A percentile compares a stretch with the other conserved stretches of the same genome.
These are phyloP conservation scores for Bombylius major DNA, from an alignment of 2,888 invertebrate species.

Conservation along the genomic window DNA sequence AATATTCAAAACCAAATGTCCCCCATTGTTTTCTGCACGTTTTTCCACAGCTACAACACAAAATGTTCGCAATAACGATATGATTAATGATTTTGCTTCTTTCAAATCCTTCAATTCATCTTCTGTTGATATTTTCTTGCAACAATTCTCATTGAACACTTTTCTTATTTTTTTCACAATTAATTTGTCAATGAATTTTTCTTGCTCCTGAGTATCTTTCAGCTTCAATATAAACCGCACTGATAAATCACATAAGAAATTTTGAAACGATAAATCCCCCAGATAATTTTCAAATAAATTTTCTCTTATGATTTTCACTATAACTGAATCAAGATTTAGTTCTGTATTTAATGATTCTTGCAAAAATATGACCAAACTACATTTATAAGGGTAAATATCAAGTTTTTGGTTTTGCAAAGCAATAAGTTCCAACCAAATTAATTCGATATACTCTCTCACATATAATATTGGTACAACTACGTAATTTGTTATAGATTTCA, in stretches of 20 bases:
- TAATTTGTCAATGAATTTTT: not conserved
- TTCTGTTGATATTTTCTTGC: not conserved
- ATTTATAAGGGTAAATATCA: not conserved
- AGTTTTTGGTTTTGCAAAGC: not conserved
- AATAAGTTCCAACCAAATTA: not conserved
- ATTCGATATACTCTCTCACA: not conserved
- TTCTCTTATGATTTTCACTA: not conserved
- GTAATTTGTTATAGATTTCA: not conserved
- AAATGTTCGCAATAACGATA: not conserved
- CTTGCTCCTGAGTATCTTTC: not conserved
- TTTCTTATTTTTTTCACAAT: not conserved
- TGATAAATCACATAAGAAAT: not conserved
- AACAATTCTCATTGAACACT: not conserved
- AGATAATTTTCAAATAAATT: not conserved
- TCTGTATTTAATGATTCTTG: not conserved
- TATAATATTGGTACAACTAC: not conserved
- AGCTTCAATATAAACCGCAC: not conserved
- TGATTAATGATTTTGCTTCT: not conserved
- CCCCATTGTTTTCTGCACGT: not conserved
- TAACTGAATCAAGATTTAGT: not conserved
- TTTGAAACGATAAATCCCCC: not conserved
- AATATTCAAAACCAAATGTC: not conserved
- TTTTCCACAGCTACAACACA: not conserved
- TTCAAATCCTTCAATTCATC: not conserved
- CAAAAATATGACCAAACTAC: not conserved